A percentile compares a stretch with the other conserved stretches of the same genome.
Evolutionary conservation across 2,113 vertebrate species (phyloP).

Genomic region (Chamaetylas fuelleborni): DNA sequence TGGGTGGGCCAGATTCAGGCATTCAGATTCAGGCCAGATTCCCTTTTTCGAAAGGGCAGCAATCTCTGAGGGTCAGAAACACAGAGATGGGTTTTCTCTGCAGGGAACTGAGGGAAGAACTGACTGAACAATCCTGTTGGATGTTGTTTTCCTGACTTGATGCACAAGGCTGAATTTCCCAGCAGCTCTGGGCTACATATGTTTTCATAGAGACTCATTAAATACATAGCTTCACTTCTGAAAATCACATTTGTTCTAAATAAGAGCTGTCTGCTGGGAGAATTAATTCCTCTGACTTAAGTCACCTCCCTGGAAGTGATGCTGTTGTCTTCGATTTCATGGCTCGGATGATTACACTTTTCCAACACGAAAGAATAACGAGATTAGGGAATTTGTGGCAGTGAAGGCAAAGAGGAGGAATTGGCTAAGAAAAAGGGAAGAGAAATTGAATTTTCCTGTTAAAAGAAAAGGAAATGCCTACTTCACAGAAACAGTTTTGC

Average conservation of each 20-base stretch:
- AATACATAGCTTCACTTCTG: neutral
- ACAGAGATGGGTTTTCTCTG: neutral
- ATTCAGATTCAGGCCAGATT: neutral
- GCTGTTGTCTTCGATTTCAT: conserved; percentile 65
- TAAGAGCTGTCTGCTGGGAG: conserved; percentile 30
- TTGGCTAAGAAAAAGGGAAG: neutral
- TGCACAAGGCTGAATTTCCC: neutral
- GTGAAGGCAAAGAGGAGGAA: neutral
- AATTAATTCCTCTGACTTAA: conserved; percentile 51
- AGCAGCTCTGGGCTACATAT: neutral
- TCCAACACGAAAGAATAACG: conserved; percentile 49
- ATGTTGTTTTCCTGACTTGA: neutral
- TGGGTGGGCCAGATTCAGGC: neutral
- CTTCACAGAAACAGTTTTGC: neutral
- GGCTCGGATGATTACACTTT: conserved; percentile 34
- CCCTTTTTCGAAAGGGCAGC: neutral
- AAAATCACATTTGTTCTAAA: conserved; percentile 55
- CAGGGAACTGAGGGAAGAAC: neutral
- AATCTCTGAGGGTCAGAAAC: neutral
- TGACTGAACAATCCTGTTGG: neutral
- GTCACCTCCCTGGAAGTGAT: conserved; percentile 40
- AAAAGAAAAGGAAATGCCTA: conserved; percentile 13
- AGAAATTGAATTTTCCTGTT: conserved; percentile 10
- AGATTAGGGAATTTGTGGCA: conserved; percentile 62
- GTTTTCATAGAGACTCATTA: conserved; percentile 20